These are phyloP conservation scores for Junonia oenone DNA, from an alignment of 2,888 invertebrate species.

Conservation along the genomic window DNA sequence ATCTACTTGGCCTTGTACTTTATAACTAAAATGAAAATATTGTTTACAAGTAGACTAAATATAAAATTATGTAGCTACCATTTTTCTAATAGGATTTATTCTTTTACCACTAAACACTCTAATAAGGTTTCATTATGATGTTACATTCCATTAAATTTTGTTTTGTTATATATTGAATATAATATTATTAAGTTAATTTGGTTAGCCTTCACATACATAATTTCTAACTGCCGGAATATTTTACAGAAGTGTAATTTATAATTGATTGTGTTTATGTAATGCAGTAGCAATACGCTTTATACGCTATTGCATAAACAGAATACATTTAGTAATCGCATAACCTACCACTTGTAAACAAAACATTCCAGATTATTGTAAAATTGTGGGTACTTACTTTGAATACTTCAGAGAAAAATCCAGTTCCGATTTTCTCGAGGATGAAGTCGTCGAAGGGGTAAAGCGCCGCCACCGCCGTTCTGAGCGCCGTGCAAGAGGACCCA, in stretches of 20 bases:
- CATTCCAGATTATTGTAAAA: neutral
- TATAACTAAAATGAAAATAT: too few relatives aligned
- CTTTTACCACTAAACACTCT: neutral
- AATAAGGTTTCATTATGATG: neutral
- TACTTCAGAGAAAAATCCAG: slow-evolving; percentile 98
- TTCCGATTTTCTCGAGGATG: slow-evolving; percentile 93
- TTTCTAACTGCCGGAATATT: neutral
- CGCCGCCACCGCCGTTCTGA: slow-evolving; percentile 94
- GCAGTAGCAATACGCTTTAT: neutral
- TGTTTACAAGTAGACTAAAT: too few relatives aligned
- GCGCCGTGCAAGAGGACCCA: slow-evolving; percentile 89
- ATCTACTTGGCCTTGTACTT: too few relatives aligned
- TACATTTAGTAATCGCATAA: neutral
- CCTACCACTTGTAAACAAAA: neutral
- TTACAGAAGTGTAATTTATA: neutral
- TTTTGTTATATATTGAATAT: neutral
- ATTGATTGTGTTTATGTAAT: neutral
- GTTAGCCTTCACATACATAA: neutral
- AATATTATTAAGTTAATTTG: neutral
- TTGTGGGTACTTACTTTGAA: slow-evolving; percentile 88
- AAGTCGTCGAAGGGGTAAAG: slow-evolving; percentile 97
- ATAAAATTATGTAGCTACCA: neutral
- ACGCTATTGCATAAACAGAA: neutral
- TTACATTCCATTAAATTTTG: neutral
- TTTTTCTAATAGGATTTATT: neutral